Percentiles rank a stretch among this genome's conserved stretches.
These are phyloP conservation scores for Percopsis transmontana DNA, from an alignment of 2,113 vertebrate species.

Conservation along the genomic window DNA sequence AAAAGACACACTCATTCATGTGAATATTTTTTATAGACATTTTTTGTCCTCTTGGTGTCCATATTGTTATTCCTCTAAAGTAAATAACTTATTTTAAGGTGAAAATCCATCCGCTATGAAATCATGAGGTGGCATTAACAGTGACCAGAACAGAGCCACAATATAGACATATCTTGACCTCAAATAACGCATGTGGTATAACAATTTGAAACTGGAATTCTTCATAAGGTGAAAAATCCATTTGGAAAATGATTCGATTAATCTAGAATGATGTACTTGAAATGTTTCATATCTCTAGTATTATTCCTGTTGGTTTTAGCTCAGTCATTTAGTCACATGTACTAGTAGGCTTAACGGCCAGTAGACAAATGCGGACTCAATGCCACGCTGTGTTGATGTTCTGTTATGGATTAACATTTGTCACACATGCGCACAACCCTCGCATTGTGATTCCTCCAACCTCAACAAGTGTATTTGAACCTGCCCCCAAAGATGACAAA, in stretches of 20 bases:
- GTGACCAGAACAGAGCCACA: neutral
- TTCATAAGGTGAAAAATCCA: neutral
- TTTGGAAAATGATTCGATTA: neutral
- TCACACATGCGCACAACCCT: slow-evolving; percentile 2
- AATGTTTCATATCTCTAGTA: neutral
- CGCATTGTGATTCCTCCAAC: slow-evolving; percentile 1
- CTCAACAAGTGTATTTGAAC: slow-evolving; percentile 14
- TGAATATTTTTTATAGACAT: slow-evolving; percentile 20
- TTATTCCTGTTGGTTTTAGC: slow-evolving; percentile 6
- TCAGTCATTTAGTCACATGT: neutral
- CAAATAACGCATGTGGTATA: too few relatives aligned
- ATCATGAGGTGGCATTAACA: neutral
- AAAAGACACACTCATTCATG: slow-evolving; percentile 5
- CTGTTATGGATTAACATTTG: neutral
- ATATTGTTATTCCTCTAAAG: neutral
- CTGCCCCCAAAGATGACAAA: slow-evolving; percentile 77
- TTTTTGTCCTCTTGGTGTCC: slow-evolving; percentile 6
- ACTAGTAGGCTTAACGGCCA: neutral
- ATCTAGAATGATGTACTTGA: neutral
- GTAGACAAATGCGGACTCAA: neutral
- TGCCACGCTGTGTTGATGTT: neutral
- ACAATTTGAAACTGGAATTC: neutral
- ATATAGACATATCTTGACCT: slow-evolving; percentile 6
- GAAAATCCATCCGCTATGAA: slow-evolving; percentile 11
- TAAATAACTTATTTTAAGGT: neutral